phyloP scores from a whole-genome alignment of 2,113 vertebrate species.

The Larimichthys crocea region DNA sequence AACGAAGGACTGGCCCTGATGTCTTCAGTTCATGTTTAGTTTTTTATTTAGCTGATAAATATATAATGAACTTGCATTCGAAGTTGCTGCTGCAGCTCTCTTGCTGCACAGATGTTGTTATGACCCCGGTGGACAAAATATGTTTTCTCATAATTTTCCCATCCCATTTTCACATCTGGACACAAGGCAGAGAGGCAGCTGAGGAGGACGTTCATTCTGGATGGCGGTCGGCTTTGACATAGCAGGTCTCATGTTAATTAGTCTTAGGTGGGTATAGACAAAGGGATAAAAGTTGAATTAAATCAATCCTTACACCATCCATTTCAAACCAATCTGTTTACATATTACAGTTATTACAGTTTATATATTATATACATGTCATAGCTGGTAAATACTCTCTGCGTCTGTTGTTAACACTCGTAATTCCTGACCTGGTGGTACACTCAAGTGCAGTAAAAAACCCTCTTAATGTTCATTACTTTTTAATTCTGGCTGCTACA shows the following conservation, averaged over 20 bases:
- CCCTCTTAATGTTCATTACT: conserved; percentile 40
- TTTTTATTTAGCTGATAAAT: too few species aligned
- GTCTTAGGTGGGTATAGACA: not conserved
- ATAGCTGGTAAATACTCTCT: not conserved
- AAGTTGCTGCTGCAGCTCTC: too few species aligned
- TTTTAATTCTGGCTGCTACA: conserved; percentile 26
- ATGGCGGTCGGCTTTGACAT: not conserved
- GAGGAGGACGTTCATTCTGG: too few species aligned
- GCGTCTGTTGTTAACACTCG: not conserved
- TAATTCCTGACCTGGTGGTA: conserved; percentile 9
- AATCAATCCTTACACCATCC: not conserved
- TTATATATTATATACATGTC: too few species aligned
- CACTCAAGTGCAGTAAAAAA: conserved; percentile 5
- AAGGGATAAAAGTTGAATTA: not conserved
- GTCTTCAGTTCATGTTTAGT: not conserved
- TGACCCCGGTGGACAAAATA: too few species aligned
- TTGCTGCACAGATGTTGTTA: too few species aligned
- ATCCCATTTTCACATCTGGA: too few species aligned
- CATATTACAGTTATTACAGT: not conserved
- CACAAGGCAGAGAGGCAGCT: too few species aligned
- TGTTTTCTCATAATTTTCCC: too few species aligned
- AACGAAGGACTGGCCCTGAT: not conserved
- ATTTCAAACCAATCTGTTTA: not conserved
- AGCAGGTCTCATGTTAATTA: not conserved
- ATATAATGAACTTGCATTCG: not conserved